Base-by-base conservation (phyloP, 2,888 invertebrate species). In the Patella ulyssiponensis region DNA sequence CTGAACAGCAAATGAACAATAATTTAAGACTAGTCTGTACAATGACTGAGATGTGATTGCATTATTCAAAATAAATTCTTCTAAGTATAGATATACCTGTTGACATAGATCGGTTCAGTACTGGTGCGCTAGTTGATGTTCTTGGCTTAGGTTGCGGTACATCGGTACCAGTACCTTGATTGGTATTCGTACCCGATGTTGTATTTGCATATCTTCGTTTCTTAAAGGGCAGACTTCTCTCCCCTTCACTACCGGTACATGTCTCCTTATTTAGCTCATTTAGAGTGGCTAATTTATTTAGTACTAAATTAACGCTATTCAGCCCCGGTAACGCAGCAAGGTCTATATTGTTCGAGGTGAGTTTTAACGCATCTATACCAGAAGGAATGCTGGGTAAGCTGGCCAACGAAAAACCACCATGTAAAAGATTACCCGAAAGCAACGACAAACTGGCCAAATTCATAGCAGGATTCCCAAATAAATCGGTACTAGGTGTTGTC, bases 121-220 rank as follows among this genome's bases (percentile, higher is more conserved):
- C 44, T 1, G 44, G 44, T 44, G 9, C 44, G 44, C 7, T 44
- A 44, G 44, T 44, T 44, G 44, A 44, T 44, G 44, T 7, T 44
- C 44, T 44, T 44, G 44, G 44, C 7, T 44, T 44, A 7, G 44
- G 44, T 44, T 1, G 5, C 33, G 33, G 33, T 33, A 33, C 4
- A 33, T 33, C 33, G 33, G 3, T 33, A 44, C 9, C 44, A 9
- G 7, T 44, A 44, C 44, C 44, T 44, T 44, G 44, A 44, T 44
- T 9, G 44, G 44, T 9, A 44, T 44, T 44, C 1, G 44, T 44
- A 44, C 9, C 44, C 9, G 44, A 44, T 12, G 64, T 23, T 23
- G 64, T 64, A 64, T 64, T 64, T 64, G 64, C 64, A 64, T 64
- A 58, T 23, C 23, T 20, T 64, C 64, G 20, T 64, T 64, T 64